Conservation (phyloP, 1,140 invertebrate species). For the Brachionus koreanus region DNA sequence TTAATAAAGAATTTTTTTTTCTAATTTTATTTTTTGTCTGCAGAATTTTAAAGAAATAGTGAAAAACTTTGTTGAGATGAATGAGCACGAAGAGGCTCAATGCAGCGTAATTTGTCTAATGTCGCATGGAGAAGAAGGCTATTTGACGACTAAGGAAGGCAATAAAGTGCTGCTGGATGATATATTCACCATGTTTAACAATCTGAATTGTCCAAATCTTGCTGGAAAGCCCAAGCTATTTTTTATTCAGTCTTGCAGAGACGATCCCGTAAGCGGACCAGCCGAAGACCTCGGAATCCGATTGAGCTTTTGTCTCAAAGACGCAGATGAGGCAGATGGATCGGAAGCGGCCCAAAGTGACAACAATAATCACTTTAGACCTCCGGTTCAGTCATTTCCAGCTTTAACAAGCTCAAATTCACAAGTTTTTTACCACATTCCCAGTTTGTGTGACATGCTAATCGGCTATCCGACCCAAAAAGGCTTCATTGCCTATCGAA, state of each 20-base stretch:
- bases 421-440: conserved; percentile 11
- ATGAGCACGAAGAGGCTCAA: conserved; percentile 42
- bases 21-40: neutral
- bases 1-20: neutral
- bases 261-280: conserved; percentile 43
- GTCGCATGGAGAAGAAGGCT: conserved; percentile 44
- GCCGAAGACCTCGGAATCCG: conserved; percentile 33
- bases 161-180: conserved; percentile 25
- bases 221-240: conserved; percentile 71
- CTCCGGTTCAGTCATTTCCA: neutral
- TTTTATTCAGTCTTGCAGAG: conserved; percentile 72
- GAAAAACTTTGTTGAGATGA: conserved; percentile 5
- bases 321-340: conserved; percentile 14
- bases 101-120: conserved; percentile 36
- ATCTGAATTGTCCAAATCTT: conserved; percentile 63
- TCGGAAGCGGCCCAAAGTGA: neutral
- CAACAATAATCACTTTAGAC: neutral
- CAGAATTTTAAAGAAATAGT: conserved; percentile 29
- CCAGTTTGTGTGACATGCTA: conserved; percentile 37
- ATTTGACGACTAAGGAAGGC: conserved; percentile 30
- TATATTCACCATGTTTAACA: conserved; percentile 61
- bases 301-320: neutral
- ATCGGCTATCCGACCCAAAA: conserved; percentile 44
- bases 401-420: neutral
- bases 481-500: conserved; percentile 44